Base-by-base conservation (phyloP, 2,113 vertebrate species). In the Grammomys surdaster region DNA sequence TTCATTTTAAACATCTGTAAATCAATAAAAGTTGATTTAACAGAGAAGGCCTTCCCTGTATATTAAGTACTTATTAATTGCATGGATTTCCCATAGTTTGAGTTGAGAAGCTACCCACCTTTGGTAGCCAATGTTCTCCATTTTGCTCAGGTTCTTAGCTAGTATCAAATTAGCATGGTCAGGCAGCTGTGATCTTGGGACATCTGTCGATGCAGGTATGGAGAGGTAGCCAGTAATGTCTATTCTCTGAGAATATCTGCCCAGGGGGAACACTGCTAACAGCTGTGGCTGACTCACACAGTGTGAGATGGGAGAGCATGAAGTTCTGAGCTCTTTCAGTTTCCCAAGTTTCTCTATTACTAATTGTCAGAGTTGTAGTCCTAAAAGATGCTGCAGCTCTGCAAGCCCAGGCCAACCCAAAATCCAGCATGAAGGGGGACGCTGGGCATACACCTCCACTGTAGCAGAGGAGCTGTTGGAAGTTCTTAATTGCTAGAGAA, bases 201-300 rank as follows among this genome's bases (percentile, higher is more conserved):
- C 60, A 16, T 77, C 80, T 77, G 48, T 91, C 8, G 40, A 51
- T 40, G 28, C 36, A 5, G 24, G 60, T 93, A 14, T 31, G n/a
- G 24, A 89, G 28, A 92, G 85, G 48, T 58, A 5, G 16, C 65
- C 51, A 54, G 28, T 94, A 77, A 78, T 24, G 75, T 11, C 87
- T 95, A 70, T 60, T 56, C 63, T 69, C 75, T 46, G 88, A 73
- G 10, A 56, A 60, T 9, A 9, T 40, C 0, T 54, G 81, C 81
- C 95, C 58, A 96, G 92, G 89, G 95, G 48, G 40, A 65, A 75
- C 51, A 90, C 82, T 43, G 77, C 89, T 46, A 95, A 88, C 43
- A 95, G 76, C 63, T 94, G 92, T 43, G 95, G 93, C 40, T 89
- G n/a, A 43, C 63, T 20, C 90, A 22, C 56, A 75, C 43, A 58